These are phyloP conservation scores for Arctopsyche grandis DNA, from an alignment of 1,140 invertebrate species.

Conservation along the genomic window DNA sequence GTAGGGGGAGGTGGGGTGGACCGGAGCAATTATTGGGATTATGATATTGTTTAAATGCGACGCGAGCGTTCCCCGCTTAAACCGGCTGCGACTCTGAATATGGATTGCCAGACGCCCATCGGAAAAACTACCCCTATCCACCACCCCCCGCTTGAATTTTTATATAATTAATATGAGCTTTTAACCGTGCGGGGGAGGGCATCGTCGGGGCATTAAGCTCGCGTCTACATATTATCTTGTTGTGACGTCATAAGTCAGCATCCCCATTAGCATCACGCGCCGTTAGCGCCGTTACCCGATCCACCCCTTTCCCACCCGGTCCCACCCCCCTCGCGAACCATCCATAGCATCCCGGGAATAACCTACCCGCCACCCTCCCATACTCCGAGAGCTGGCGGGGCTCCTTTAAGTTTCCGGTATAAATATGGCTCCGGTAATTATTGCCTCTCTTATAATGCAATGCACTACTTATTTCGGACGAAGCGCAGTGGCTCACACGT, in stretches of 20 bases:
- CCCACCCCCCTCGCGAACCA: neutral
- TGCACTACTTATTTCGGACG: constrained; percentile 50
- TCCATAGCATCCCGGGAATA: no score
- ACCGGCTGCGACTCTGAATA: constrained; percentile 18
- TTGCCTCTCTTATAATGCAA: constrained; percentile 55
- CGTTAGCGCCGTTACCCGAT: constrained; percentile 36
- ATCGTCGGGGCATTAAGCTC: constrained; percentile 15
- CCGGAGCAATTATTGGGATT: constrained; percentile 53
- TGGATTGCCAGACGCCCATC: constrained; percentile 23
- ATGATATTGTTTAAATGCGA: constrained; percentile 50
- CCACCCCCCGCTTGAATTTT: neutral
- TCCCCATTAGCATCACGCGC: constrained; percentile 45
- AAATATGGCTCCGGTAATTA: constrained; percentile 55
- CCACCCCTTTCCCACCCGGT: neutral
- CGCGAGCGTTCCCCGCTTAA: constrained; percentile 27
- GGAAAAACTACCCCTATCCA: constrained; percentile 8
- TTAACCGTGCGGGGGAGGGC: neutral
- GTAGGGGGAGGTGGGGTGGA: constrained; percentile 17
- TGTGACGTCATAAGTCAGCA: constrained; percentile 45
- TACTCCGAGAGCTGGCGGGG: constrained; percentile 13
- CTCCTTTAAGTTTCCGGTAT: constrained; percentile 56
- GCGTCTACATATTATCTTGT: constrained; percentile 33
- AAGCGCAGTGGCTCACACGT: constrained; percentile 33
- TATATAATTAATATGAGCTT: constrained; percentile 3
- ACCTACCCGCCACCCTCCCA: constrained; percentile 5